Evolutionary conservation across 2,113 vertebrate genomes (phyloP).

Genomic region (Anolis carolinensis): DNA sequence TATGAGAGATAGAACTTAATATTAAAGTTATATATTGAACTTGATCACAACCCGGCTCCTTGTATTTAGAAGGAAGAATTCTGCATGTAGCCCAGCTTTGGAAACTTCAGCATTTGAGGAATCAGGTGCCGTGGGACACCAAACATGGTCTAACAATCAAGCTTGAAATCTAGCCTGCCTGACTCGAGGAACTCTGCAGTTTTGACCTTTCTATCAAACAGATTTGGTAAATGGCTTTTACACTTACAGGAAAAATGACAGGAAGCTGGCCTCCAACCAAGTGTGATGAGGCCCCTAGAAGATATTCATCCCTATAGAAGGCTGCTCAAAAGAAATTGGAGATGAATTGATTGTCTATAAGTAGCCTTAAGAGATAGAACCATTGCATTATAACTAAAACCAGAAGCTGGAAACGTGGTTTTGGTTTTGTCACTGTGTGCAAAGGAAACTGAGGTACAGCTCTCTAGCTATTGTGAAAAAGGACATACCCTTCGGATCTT

Average conservation of each 20-base stretch:
- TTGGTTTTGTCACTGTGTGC: background rate
- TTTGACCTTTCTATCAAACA: background rate
- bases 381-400: background rate
- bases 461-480: constrained; percentile 55
- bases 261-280: background rate
- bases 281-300: too few relatives aligned
- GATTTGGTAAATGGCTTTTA: background rate
- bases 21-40: background rate
- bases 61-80: background rate
- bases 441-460: constrained; percentile 17
- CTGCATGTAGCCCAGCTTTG: background rate
- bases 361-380: background rate
- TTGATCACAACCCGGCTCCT: too few relatives aligned
- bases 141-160: background rate
- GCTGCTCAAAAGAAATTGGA: background rate
- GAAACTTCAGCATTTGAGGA: background rate
- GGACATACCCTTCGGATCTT: background rate
- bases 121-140: background rate
- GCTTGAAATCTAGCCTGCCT: background rate
- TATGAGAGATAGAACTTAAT: too few relatives aligned
- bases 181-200: background rate
- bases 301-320: background rate
- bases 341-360: too few relatives aligned
- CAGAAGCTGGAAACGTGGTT: background rate
- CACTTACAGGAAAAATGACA: background rate